A percentile compares a stretch with the other conserved stretches of the same genome.
phyloP scores from a whole-genome alignment of 2,888 invertebrate genomes.

The Tenthredo livida region DNA sequence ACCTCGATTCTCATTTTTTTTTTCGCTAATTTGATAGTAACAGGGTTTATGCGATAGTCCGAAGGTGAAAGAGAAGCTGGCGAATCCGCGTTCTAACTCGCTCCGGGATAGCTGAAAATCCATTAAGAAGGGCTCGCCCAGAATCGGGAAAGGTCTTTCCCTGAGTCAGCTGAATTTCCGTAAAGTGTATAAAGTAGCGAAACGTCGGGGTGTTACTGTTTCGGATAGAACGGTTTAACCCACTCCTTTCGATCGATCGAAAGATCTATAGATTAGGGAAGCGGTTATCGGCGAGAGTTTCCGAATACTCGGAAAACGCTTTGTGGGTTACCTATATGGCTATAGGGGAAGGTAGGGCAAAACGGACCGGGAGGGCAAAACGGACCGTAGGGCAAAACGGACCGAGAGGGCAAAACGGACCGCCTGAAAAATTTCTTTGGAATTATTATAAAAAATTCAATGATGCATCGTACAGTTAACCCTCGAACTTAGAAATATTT shows the following conservation, averaged over 20 bases:
- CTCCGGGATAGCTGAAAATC: slow-evolving; percentile 4
- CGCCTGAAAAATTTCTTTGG: too few species aligned
- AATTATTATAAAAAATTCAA: too few species aligned
- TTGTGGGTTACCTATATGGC: not conserved
- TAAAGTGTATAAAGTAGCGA: not conserved
- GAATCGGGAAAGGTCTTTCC: slow-evolving; percentile 18
- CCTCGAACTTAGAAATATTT: too few species aligned
- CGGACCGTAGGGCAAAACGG: too few species aligned
- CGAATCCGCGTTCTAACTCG: slow-evolving; percentile 5
- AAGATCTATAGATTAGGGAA: not conserved
- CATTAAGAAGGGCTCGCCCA: slow-evolving; percentile 22
- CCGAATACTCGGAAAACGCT: not conserved
- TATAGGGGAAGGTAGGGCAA: too few species aligned
- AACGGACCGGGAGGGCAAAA: too few species aligned
- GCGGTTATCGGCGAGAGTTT: not conserved
- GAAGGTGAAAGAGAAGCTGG: not conserved
- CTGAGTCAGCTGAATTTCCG: slow-evolving; percentile 6
- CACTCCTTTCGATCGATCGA: slow-evolving; percentile 1
- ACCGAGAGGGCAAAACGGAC: too few species aligned
- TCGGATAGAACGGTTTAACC: slow-evolving; percentile 14
- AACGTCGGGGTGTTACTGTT: not conserved
- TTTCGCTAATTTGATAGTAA: slow-evolving; percentile 11
- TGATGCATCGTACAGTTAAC: too few species aligned
- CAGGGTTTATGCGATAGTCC: not conserved
- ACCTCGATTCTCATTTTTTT: not conserved